These are phyloP conservation scores for Mareca strepera DNA, from an alignment of 2,797 vertebrate species.

Conservation along the genomic window DNA sequence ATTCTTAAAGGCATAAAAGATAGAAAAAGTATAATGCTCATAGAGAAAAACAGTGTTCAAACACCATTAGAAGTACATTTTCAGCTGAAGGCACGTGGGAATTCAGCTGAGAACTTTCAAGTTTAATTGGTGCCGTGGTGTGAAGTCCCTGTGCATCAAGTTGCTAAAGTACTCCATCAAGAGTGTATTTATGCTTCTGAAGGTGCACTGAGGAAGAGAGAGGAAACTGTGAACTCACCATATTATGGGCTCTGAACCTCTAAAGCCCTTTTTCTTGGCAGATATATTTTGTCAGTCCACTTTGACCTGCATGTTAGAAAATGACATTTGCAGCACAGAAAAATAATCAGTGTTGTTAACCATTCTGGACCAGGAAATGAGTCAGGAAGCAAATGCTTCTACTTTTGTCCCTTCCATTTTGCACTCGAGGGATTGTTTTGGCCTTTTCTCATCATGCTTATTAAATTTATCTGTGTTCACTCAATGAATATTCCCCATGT, in stretches of 20 bases:
- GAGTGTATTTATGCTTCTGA: background rate
- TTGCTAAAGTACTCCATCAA: background rate
- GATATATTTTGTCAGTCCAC: background rate
- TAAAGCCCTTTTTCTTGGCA: background rate
- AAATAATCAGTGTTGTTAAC: background rate
- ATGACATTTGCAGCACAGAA: background rate
- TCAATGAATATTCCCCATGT: background rate
- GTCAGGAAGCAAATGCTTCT: background rate
- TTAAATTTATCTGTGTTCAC: background rate
- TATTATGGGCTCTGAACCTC: background rate
- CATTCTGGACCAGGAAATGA: background rate
- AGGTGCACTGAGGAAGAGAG: background rate
- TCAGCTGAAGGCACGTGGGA: background rate
- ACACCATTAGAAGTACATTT: background rate
- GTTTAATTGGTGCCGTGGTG: background rate
- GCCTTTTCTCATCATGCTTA: background rate
- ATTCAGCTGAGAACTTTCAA: background rate
- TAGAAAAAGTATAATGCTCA: background rate
- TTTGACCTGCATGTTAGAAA: background rate
- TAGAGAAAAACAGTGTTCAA: background rate
- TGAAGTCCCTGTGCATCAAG: background rate
- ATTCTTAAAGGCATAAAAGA: background rate
- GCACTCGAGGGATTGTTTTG: background rate
- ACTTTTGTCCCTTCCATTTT: background rate
- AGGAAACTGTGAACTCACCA: background rate